Base-by-base conservation (phyloP, 2,888 invertebrate genomes). In the Mantis religiosa region DNA sequence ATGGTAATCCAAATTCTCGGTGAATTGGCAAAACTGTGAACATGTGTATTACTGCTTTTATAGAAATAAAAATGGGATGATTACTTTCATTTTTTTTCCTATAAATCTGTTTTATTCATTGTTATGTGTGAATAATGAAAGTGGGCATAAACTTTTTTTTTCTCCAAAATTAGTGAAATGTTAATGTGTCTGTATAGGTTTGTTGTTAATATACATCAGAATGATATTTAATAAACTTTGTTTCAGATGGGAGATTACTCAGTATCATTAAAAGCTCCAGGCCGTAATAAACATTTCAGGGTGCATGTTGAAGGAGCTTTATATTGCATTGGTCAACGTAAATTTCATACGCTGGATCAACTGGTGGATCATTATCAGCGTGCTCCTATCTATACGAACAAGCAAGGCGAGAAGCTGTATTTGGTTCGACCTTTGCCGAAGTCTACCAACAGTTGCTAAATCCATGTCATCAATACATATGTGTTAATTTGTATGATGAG, bases 201-300 rank as follows among this genome's bases (percentile, higher is more conserved):
- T 41, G 41, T 12, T 12, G 12, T 2, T 12, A 12, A 1, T 41
- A 41, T 12, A 41, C 6, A 41, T 41, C 12, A 41, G 34, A 41
- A 6, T 41, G 9, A 41, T 41, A 12, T 41, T n/a, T 0, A 41
- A 41, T 71, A 71, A 71, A 71, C 15, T 20, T 15, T 82, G 87
- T 93, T 94, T 41, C 94, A 99, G 99, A 97, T 98, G 94, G 99
- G 99, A 91, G 99, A 99, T 94, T 99, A 97, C 94, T 99, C 99
- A 25, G 99, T 99, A 92, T 99, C 99, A 87, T 94, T 99, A 92
- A 99, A 99, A 94, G 99, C 99, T 87, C 98, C 98, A 84, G 98
- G 98, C 34, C 97, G 99, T 92, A 99, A 99, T 95, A 99, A 99
- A 93, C 99, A 99, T 94, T 99, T 99, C 95, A 97, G 99, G 92